Base-by-base conservation (phyloP, 64 coral and sea anemone genomes). In the Stichodactyla helianthus region DNA sequence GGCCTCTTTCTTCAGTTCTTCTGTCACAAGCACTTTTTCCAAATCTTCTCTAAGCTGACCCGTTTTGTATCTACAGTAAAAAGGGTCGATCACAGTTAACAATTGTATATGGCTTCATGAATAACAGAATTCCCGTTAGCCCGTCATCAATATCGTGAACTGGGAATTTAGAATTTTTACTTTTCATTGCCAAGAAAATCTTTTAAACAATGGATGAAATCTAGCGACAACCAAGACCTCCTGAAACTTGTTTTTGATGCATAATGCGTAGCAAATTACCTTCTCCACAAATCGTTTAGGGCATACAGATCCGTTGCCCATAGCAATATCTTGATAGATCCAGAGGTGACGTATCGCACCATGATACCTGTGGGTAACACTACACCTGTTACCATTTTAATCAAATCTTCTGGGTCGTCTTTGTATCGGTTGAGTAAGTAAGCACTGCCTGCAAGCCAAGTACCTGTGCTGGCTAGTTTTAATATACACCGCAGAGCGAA, bases 381-480 rank as follows among this genome's bases (percentile, higher is more conserved):
- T 27, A 85, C 89, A 2, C 50, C 25, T 17, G 64, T n/a, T 15
- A 90, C 71, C 83, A 90, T 55, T 7, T n/a, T 19, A 10, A 65
- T 71, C 6, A 90, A 77, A 16, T 83, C 82, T 25, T 86, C 68
- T 15, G 89, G 89, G 64, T 90, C 89, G 56, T 86, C 77, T 23
- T 77, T 85, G 52, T 90, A 90, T 54, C 68, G 70, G 35, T 90
- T 90, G 5, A 90, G 53, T 50, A 90, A 77, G 16, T 58, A 90
- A 18, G 70, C 82, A 55, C 65, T 78, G 53, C 89, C 89, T 58
- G 31, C 68, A 16, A 85, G 50, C 89, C 89, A 90, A 54, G 82
- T 83, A 59, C 89, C 89, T 61, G n/a, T 58, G 19, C 67, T 18
- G 11, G 89, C 89, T 67, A 90, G 20, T 14, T 71, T 65, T 13